Conservation (phyloP, 2,797 vertebrate genomes). For the Philypnodon macrostomus region DNA sequence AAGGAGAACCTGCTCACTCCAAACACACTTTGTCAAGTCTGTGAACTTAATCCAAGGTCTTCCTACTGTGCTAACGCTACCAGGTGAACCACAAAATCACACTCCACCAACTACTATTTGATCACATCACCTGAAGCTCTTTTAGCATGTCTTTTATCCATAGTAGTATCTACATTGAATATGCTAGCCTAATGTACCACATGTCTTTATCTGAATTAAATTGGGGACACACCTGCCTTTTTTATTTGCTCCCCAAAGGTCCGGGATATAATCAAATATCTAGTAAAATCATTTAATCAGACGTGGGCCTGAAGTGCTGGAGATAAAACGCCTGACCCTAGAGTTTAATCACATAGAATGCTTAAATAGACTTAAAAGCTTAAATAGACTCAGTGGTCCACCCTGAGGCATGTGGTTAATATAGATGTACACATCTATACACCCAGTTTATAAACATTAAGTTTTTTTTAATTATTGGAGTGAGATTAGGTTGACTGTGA, state of each 20-base stretch:
- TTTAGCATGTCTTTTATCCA: too few species aligned
- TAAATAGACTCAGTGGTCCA: conserved; percentile 3
- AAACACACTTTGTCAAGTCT: too few species aligned
- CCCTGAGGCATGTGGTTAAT: background rate
- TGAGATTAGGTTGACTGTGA: background rate
- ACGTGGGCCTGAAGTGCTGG: conserved; percentile 9
- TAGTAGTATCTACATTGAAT: background rate
- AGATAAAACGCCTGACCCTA: conserved; percentile 5
- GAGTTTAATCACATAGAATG: conserved; percentile 6
- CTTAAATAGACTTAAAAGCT: conserved; percentile 10
- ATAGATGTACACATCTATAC: conserved; percentile 3
- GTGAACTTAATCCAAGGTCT: too few species aligned
- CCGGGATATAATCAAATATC: conserved; percentile 20
- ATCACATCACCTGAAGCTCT: too few species aligned
- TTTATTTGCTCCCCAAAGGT: conserved; percentile 5
- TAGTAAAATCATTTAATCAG: conserved; percentile 11
- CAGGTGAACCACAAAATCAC: too few species aligned
- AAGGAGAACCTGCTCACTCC: too few species aligned
- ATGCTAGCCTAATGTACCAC: background rate
- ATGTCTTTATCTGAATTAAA: background rate
- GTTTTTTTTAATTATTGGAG: background rate
- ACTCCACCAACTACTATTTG: too few species aligned
- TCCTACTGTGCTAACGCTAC: too few species aligned
- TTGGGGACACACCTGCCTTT: background rate
- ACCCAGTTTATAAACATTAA: conserved; percentile 1